Evolutionary conservation across 2,113 vertebrate genomes (phyloP), one percentile per base, ranked within the genome.

Genomic region (Eira barbara): DNA sequence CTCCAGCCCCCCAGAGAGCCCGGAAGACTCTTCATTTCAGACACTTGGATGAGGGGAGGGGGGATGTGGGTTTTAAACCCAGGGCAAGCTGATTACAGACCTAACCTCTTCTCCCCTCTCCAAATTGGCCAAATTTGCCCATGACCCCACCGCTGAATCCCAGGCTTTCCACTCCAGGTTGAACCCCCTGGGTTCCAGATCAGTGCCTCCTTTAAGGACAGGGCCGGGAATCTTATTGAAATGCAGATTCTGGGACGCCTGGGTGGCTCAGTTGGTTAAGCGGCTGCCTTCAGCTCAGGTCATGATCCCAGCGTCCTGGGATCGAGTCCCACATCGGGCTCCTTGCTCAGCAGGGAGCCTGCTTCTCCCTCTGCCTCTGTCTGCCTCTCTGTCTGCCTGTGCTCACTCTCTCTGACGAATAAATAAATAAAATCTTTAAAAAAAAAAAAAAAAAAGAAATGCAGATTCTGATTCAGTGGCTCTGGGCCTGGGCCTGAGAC

Each of bases 11-110:
- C 29, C 73, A 31, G 87, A 21, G 52, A 7, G 21, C 23, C 13
- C 0, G 7, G 42, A 74, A 61, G 0, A 1, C 34, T 21, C 47
- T 65, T 61, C 39, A 0, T 0, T 25, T 45, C 59, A 18, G n/a
- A 79, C 47, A 84, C 18, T 6, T 1, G 36, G n/a, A 47, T 23
- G n/a, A 15, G 23, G 9, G 65, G 34, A 65, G n/a, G 20, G 23
- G 9, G 59, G 36, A 27, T 3, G 29, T 69, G 59, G 15, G 15
- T 49, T 79, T 20, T 13, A 52, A 92, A 67, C 6, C 7, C n/a
- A 36, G 81, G 81, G 31, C 42, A 34, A 13, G 34, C 76, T 71
- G 47, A 59, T 7, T 21, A 23, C 63, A 91, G 71, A 25, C 63
- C 42, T 18, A 47, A 29, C 18, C 31, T 36, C 39, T 27, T 36